A percentile compares a stretch with the other conserved stretches of the same genome.
Evolutionary conservation across 37 sponge, comb jelly and placozoan species (phyloP).

Genomic region (Cliona cf. orientalis): DNA sequence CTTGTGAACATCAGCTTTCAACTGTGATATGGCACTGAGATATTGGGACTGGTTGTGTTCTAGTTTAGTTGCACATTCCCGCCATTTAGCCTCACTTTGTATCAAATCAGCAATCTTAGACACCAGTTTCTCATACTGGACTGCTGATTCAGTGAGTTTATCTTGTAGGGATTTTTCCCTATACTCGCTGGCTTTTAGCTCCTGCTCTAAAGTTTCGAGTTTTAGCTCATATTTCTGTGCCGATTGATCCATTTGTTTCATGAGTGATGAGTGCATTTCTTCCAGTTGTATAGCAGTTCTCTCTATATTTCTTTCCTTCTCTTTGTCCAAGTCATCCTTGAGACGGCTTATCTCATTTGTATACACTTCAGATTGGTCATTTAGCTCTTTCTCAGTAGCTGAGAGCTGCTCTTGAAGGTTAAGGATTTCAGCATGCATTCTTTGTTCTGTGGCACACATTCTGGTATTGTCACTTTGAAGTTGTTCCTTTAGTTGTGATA

Average conservation of each 20-base stretch:
- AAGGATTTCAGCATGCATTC: not conserved
- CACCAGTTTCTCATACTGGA: not conserved
- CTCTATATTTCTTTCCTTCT: slow-evolving; percentile 2
- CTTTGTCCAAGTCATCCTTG: slow-evolving; percentile 5
- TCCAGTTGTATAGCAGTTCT: not conserved
- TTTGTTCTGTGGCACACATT: too few species aligned
- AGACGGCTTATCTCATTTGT: slow-evolving; percentile 8
- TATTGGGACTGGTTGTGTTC: not conserved
- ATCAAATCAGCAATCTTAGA: not conserved
- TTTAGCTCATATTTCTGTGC: not conserved
- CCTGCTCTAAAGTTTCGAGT: not conserved
- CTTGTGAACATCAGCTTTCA: not conserved
- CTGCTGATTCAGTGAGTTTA: not conserved
- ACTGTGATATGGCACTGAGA: not conserved
- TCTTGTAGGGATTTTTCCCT: slow-evolving; percentile 1
- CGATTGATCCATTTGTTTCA: too few species aligned
- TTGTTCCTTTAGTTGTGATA: not conserved
- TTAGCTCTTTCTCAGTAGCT: not conserved
- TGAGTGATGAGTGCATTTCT: not conserved
- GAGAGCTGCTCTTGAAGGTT: not conserved
- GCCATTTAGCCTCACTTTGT: not conserved
- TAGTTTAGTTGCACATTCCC: not conserved
- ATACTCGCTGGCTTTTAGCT: slow-evolving; percentile 4
- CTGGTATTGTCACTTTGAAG: too few species aligned
- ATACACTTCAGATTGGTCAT: not conserved